These are phyloP conservation scores for Callocephalon fimbriatum DNA, from an alignment of 2,113 vertebrate species.

Conservation along the genomic window DNA sequence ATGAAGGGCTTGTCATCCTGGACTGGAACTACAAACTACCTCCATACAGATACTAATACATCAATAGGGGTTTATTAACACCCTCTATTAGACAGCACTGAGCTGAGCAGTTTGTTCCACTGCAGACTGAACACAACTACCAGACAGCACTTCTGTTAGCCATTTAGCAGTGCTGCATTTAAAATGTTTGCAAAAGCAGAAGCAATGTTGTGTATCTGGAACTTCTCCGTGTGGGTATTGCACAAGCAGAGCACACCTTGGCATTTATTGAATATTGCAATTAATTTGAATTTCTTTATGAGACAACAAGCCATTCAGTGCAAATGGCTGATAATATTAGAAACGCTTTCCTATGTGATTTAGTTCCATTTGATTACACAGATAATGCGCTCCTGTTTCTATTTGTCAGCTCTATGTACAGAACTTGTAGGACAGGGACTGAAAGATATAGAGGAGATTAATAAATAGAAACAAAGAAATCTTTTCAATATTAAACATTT, in stretches of 20 bases:
- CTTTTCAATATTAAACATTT: neutral
- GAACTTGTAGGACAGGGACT: neutral
- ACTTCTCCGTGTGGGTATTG: neutral
- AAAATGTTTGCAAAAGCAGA: neutral
- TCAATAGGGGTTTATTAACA: accelerated
- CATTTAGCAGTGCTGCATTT: neutral
- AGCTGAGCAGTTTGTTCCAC: neutral
- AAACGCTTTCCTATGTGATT: neutral
- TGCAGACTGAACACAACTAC: neutral
- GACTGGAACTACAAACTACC: neutral
- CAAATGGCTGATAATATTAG: neutral
- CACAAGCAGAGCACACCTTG: neutral
- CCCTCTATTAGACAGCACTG: accelerated
- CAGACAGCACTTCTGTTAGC: neutral
- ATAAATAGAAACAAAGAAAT: neutral
- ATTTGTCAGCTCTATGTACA: neutral
- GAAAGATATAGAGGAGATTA: neutral
- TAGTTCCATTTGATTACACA: neutral
- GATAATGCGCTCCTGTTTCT: neutral
- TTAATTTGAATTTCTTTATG: neutral
- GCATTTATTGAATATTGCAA: neutral
- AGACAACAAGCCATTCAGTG: neutral
- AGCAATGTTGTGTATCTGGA: neutral
- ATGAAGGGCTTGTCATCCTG: neutral
- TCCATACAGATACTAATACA: neutral